Percentiles rank a stretch among this genome's conserved stretches.
Conservation (phyloP, 2,113 vertebrate genomes). For the Saguinus imperator region DNA sequence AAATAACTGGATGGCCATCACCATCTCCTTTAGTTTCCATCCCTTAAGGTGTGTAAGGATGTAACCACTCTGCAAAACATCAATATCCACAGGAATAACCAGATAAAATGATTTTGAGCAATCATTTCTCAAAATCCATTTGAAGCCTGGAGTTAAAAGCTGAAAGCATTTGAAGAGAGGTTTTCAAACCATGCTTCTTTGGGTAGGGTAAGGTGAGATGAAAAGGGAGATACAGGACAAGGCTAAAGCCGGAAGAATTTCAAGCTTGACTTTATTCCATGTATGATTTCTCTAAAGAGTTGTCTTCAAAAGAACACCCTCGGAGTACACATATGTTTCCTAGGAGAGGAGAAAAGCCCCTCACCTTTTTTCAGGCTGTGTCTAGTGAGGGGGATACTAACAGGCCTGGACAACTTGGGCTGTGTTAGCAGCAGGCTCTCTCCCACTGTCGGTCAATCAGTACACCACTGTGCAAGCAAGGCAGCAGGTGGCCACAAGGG, state of each 20-base stretch:
- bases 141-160: not conserved
- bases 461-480: not conserved
- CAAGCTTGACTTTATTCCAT: not conserved
- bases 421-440: not conserved
- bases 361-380: not conserved
- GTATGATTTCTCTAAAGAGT: not conserved
- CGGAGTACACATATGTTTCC: constrained; percentile 6
- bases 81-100: not conserved
- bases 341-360: not conserved
- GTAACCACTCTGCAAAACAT: not conserved
- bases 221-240: not conserved
- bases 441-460: not conserved
- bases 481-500: not conserved
- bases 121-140: not conserved
- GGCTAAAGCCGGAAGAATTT: not conserved
- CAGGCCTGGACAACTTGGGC: not conserved
- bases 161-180: not conserved
- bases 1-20: not conserved
- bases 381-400: constrained; percentile 24
- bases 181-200: not conserved
- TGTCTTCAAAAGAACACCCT: constrained; percentile 27
- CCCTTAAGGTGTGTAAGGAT: not conserved
- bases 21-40: not conserved
- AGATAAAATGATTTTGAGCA: not conserved
- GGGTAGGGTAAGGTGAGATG: not conserved